These are phyloP conservation scores for Meriones unguiculatus DNA, from an alignment of 2,113 vertebrate species.

Conservation along the genomic window DNA sequence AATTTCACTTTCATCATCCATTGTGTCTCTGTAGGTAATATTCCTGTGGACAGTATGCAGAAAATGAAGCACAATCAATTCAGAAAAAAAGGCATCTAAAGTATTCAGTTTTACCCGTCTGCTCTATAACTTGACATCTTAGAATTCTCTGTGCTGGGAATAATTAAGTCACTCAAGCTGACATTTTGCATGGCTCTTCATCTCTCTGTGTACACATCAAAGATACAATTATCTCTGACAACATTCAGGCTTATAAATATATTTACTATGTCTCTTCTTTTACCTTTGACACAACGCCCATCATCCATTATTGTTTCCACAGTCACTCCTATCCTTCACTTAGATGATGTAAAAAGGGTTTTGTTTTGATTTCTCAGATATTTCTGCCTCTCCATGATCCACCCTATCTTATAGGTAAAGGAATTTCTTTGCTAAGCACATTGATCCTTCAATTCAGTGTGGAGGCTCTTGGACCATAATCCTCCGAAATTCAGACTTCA, in stretches of 20 bases:
- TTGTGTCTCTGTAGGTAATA: not conserved
- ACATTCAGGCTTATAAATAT: constrained; percentile 58
- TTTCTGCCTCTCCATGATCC: not conserved
- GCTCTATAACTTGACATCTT: constrained; percentile 29
- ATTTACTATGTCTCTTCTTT: constrained; percentile 46
- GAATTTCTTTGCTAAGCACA: constrained; percentile 42
- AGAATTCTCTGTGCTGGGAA: constrained; percentile 62
- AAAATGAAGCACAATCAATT: not conserved
- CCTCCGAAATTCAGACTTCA: constrained; percentile 53
- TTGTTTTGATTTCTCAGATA: constrained; percentile 62
- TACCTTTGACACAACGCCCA: constrained; percentile 44
- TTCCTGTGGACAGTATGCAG: not conserved
- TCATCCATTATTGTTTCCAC: constrained; percentile 48
- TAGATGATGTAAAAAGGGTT: not conserved
- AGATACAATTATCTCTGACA: constrained; percentile 52
- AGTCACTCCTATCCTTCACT: not conserved
- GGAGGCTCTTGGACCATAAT: not conserved
- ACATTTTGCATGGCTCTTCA: constrained; percentile 60
- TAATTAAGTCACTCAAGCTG: constrained; percentile 70
- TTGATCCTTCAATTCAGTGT: constrained; percentile 32
- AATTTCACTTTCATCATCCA: not conserved
- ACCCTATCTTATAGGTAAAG: not conserved
- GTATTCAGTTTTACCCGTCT: constrained; percentile 6
- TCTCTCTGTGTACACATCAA: constrained; percentile 64
- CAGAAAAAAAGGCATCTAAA: constrained; percentile 35